phyloP scores from a whole-genome alignment of 2,797 vertebrate genomes.

The Geotrypetes seraphini region DNA sequence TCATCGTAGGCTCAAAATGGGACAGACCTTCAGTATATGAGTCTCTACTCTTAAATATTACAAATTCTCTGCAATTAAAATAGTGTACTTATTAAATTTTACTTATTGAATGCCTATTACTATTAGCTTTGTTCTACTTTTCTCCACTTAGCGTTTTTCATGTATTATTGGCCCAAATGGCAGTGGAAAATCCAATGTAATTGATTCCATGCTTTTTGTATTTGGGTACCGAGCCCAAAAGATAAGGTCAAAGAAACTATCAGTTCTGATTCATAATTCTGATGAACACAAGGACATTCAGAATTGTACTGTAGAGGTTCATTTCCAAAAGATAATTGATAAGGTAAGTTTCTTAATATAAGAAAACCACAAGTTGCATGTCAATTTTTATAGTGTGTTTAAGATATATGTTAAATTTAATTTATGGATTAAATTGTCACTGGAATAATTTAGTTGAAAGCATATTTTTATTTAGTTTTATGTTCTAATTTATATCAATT shows the following conservation, averaged over 20 bases:
- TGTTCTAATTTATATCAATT: no score
- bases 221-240: constrained; percentile 98
- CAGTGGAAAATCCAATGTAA: constrained; percentile 96
- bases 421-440: no score
- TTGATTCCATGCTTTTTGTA: constrained; percentile 98
- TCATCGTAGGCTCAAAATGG: no score
- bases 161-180: constrained; percentile 97
- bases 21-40: no score
- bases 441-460: no score
- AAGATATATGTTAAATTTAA: no score
- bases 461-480: no score
- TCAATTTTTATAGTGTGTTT: no score
- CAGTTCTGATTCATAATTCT: constrained; percentile 92
- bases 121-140: constrained; percentile 1
- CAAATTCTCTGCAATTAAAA: not conserved
- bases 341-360: constrained; percentile 69
- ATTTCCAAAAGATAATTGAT: constrained; percentile 96
- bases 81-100: no score
- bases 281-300: constrained; percentile 80
- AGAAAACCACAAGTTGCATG: no score
- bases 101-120: no score
- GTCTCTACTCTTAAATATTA: not conserved
- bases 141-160: constrained; percentile 77
- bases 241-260: constrained; percentile 95
- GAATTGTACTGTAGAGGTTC: constrained; percentile 91